Conservation (phyloP, 2,888 invertebrate genomes). For the Boloria euphrosyne region DNA sequence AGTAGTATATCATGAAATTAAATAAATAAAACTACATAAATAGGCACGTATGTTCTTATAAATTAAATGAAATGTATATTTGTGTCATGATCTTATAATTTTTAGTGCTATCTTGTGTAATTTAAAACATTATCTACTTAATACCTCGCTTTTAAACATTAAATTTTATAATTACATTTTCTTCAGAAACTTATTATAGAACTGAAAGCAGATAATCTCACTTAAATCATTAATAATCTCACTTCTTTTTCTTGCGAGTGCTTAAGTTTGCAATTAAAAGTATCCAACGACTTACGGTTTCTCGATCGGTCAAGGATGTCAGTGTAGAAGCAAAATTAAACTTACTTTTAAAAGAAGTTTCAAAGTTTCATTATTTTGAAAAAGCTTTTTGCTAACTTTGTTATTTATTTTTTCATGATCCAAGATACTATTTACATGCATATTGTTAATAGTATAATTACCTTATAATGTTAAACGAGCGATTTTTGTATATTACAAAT, state of each 20-base stretch:
- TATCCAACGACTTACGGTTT: conserved; percentile 43
- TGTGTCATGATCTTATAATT: not conserved
- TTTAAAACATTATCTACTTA: not conserved
- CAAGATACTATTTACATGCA: too few relatives aligned
- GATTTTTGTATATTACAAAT: too few relatives aligned
- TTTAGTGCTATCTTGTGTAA: not conserved
- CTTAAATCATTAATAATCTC: too few relatives aligned
- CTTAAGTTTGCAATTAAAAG: conserved; percentile 45
- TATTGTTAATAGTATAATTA: too few relatives aligned
- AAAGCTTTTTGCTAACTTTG: conserved; percentile 3
- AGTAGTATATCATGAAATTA: too few relatives aligned
- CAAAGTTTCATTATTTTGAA: conserved; percentile 19
- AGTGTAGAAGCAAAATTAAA: conserved; percentile 37
- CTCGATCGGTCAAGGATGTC: conserved; percentile 44
- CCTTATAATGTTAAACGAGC: too few relatives aligned
- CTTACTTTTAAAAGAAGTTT: conserved; percentile 26
- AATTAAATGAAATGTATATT: too few relatives aligned
- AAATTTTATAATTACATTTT: conserved; percentile 30
- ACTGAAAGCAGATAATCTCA: conserved; percentile 42
- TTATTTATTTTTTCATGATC: conserved; percentile 1
- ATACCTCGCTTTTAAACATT: not conserved
- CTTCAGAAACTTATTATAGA: conserved; percentile 35
- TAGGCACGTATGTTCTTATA: too few relatives aligned
- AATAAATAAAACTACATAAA: too few relatives aligned
- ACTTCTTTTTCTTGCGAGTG: conserved; percentile 39